Evolutionary conservation across 2,888 invertebrate species (phyloP), one percentile per base, ranked within the genome.

Genomic region (Acronicta psi): DNA sequence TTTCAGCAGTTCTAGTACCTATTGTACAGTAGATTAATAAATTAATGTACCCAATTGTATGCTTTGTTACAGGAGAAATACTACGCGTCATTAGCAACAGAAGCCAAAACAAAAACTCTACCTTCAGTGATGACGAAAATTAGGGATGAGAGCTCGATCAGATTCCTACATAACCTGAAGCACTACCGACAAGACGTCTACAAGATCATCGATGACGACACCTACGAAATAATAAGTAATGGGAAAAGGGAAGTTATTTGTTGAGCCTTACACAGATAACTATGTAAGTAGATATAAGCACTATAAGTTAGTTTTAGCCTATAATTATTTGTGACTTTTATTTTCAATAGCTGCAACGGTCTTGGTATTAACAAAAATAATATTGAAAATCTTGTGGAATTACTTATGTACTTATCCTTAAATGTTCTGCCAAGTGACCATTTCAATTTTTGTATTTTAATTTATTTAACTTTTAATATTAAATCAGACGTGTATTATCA

Each of bases 71-170:
- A 96, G 92, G 96, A 96, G 80, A 89, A 89, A 40, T 97, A 97
- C 83, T 97, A 97, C 86, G 94, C 96, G 11, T 96, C 96, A 16
- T 85, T 97, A 18, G 96, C 97, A 0, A 82, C 89, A 0, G 95
- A 95, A 63, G 96, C 96, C 0, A 91, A 93, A n/a, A 94, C 96
- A 11, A 86, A 91, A 18, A 95, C 94, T 1, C 89, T 97, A 2
- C 96, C 96, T 0, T 95, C 95, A 0, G 96, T 96, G 2, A 92
- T 97, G 42, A 95, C 96, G 9, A 96, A 96, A 77, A 94, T 97
- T 25, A 95, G 97, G 47, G 96, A 96, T 60, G 95, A 96, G 71
- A 96, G 96, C 75, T 95, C 96, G 5, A 88, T 85, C 37, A 82
- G 95, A 6, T 95, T 96, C 83, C 91, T 96, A 11, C 95, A 96